Percentiles rank a stretch among this genome's conserved stretches.
Evolutionary conservation across 1,140 invertebrate genomes (phyloP).

Genomic region (Gonatopus flavifemur): DNA sequence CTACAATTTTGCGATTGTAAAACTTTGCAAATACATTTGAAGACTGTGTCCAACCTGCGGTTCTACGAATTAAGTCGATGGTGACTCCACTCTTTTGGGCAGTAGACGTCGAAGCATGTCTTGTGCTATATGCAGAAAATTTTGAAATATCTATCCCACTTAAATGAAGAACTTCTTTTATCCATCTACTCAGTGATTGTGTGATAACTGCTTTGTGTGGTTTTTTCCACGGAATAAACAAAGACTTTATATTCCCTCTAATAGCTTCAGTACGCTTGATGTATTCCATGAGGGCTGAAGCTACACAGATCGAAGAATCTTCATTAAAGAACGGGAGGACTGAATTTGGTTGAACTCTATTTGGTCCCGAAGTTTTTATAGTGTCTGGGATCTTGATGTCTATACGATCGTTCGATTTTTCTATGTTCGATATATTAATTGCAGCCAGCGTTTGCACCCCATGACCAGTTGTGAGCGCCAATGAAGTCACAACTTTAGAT

Average conservation of each 20-base stretch:
- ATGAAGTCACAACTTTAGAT: conserved; percentile 19
- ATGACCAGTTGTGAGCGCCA: conserved; percentile 23
- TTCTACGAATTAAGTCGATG: conserved; percentile 20
- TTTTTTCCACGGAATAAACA: conserved; percentile 15
- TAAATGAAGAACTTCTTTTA: no score
- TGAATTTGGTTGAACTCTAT: conserved; percentile 9
- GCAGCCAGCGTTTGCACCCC: conserved; percentile 18
- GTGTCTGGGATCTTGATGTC: conserved; percentile 14
- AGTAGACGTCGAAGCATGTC: conserved; percentile 3
- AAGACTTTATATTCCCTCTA: neutral
- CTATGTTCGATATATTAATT: conserved; percentile 9
- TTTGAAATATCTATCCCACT: no score
- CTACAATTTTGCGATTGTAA: conserved; percentile 17
- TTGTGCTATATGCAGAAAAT: no score
- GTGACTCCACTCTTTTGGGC: neutral
- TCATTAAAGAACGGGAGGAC: conserved; percentile 3
- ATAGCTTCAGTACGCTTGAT: conserved; percentile 6
- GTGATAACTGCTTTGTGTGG: conserved; percentile 5
- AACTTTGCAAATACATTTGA: conserved; percentile 26
- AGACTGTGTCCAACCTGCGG: conserved; percentile 24
- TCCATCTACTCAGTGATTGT: conserved; percentile 11
- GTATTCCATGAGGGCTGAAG: conserved; percentile 3
- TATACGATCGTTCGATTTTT: neutral
- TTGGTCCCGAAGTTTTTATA: conserved; percentile 14
- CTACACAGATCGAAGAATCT: conserved; percentile 8